These are phyloP conservation scores for Tolypeutes matacus DNA, from an alignment of 2,797 vertebrate species.

Conservation along the genomic window DNA sequence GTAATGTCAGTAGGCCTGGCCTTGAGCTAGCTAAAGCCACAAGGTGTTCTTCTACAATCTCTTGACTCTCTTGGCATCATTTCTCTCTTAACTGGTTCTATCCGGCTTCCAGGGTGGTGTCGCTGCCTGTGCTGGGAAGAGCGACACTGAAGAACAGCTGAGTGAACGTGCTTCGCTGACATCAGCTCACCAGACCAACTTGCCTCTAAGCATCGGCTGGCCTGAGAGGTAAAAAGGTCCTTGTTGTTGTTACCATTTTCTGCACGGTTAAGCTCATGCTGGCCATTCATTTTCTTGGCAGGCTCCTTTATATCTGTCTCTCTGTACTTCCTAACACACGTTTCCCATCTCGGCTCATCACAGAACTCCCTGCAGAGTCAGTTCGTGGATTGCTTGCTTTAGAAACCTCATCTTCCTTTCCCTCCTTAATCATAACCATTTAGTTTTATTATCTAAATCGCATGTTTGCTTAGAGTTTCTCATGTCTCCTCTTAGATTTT, in stretches of 20 bases:
- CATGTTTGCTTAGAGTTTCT: not conserved
- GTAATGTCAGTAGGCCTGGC: rapidly evolving
- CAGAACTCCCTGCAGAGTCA: not conserved
- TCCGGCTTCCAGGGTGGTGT: not conserved
- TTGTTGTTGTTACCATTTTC: not conserved
- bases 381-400: not conserved
- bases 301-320: not conserved
- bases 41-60: not conserved
- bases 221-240: not conserved
- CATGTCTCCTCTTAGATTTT: not conserved
- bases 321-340: not conserved
- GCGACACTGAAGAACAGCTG: not conserved
- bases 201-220: not conserved
- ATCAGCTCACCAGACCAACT: rapidly evolving
- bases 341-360: not conserved
- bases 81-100: not conserved
- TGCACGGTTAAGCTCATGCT: not conserved
- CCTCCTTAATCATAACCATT: not conserved
- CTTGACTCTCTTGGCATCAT: not conserved
- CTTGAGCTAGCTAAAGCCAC: not conserved
- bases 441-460: not conserved
- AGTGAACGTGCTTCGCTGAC: rapidly evolving
- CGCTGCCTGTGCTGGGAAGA: rapidly evolving
- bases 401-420: not conserved
- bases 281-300: not conserved